Evolutionary conservation across 2,113 vertebrate species (phyloP).

Genomic region (Mesocricetus auratus): DNA sequence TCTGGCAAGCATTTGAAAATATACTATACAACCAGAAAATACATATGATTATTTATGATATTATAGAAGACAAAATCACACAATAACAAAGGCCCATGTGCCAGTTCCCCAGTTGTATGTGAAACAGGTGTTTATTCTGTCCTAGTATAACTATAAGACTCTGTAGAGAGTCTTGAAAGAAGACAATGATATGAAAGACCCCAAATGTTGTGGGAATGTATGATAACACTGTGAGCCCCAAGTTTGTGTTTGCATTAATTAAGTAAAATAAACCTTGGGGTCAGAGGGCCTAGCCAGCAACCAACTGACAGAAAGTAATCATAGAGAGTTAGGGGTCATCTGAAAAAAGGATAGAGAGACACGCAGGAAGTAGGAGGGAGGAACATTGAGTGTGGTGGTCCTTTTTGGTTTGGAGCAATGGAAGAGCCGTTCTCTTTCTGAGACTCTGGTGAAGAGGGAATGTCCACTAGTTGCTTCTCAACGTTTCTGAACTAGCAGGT

Average conservation of each 20-base stretch:
- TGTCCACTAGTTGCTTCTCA: not conserved
- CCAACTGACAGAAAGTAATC: not conserved
- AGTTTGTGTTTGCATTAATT: not conserved
- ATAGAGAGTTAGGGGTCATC: not conserved
- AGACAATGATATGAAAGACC: not conserved
- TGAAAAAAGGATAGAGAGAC: not conserved
- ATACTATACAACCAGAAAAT: not conserved
- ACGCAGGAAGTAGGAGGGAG: not conserved
- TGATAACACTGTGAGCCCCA: not conserved
- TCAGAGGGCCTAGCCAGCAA: not conserved
- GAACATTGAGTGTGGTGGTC: not conserved
- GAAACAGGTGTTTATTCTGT: not conserved
- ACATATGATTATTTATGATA: constrained; percentile 6
- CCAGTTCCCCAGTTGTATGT: not conserved
- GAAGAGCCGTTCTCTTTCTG: not conserved
- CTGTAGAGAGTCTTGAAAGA: not conserved
- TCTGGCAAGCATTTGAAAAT: constrained; percentile 14
- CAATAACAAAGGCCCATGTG: not conserved
- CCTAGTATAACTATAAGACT: not conserved
- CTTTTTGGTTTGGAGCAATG: not conserved
- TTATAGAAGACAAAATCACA: not conserved
- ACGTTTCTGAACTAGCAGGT: not conserved
- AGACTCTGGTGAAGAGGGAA: not conserved
- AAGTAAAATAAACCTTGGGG: not conserved
- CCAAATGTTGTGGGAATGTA: not conserved